These are phyloP conservation scores for Timema podura DNA, from an alignment of 2,888 invertebrate genomes.

Conservation along the genomic window DNA sequence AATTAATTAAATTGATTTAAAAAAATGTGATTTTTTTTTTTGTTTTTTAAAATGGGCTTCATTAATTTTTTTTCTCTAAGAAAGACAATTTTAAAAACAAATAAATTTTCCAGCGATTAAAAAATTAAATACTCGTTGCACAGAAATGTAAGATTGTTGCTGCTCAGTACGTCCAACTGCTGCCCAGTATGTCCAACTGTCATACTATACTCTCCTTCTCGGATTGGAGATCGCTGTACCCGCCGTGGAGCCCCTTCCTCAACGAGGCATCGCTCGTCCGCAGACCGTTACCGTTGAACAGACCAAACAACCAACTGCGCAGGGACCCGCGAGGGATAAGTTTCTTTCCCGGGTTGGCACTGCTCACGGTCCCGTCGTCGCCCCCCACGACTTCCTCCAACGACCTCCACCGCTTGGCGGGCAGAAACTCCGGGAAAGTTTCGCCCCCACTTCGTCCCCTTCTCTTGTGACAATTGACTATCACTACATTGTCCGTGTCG, in stretches of 20 bases:
- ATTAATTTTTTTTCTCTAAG: too few relatives aligned
- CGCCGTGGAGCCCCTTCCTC: conserved; percentile 48
- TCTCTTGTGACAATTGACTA: conserved; percentile 23
- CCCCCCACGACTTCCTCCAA: conserved; percentile 60
- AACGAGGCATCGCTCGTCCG: conserved; percentile 60
- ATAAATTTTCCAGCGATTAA: not conserved
- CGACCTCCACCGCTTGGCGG: conserved; percentile 71
- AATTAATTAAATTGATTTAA: too few relatives aligned
- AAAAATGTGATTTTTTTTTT: too few relatives aligned
- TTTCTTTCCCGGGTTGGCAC: conserved; percentile 48
- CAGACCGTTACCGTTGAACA: conserved; percentile 68
- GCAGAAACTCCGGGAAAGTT: conserved; percentile 43
- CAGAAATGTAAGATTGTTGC: conserved; percentile 16
- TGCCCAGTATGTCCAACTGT: conserved; percentile 29
- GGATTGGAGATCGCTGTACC: conserved; percentile 52
- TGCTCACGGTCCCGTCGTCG: conserved; percentile 32
- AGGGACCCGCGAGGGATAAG: conserved; percentile 61
- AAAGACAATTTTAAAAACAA: too few relatives aligned
- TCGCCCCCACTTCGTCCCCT: conserved; percentile 25
- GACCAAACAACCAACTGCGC: conserved; percentile 68
- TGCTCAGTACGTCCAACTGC: not conserved
- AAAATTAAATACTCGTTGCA: conserved; percentile 11
- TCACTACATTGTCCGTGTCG: conserved; percentile 18
- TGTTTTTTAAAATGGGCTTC: too few relatives aligned
- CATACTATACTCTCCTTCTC: conserved; percentile 59